Evolutionary conservation across 2,113 vertebrate species (phyloP), one percentile per base, ranked within the genome.

Genomic region (Ophiodon elongatus): DNA sequence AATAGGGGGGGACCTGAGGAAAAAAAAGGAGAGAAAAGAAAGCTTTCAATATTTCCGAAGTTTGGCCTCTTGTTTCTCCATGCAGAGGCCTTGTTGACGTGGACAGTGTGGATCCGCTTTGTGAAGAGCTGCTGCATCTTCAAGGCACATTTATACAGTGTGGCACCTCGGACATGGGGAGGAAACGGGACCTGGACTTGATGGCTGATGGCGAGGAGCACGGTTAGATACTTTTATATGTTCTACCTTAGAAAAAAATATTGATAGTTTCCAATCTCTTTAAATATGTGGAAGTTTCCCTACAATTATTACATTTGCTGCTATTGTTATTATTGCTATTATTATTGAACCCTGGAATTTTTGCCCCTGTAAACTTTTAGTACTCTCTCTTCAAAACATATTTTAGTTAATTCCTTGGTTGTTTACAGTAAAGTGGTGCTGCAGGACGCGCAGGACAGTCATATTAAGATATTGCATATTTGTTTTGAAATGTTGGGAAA

Each of bases 21-120:
- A 76, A 66, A 85, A 29, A 76, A 60, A 52, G 79, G 76, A 85
- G 77, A 87, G 89, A 95, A 91, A 85, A 84, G 69, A 93, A 92
- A 88, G 88, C 89, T 91, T 91, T 88, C 78, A 86, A 91, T 92
- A 92, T 93, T 94, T 92, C 90, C 81, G 72, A 94, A 94, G 86
- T 94, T 95, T 91, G 85, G 87, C 88, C 83, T 90, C 86, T 90
- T 91, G 76, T 93, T 93, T 90, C 82, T 87, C 76, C 71, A 66
- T 37, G 79, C 90, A 91, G 86, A 73, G 92, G 89, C 91, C 92
- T 87, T 80, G 83, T 85, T 88, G 81, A 86, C 85, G 82, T 85
- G 91, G 88, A 89, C 90, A 83, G 90, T 78, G 79, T 63, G 82
- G 86, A 83, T 54, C n/a, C 76, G 77, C 87, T 90, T 82, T 81